Percentiles rank a stretch among this genome's conserved stretches.
Conservation (phyloP, 2,888 invertebrate species). For the Prosapia bicincta region DNA sequence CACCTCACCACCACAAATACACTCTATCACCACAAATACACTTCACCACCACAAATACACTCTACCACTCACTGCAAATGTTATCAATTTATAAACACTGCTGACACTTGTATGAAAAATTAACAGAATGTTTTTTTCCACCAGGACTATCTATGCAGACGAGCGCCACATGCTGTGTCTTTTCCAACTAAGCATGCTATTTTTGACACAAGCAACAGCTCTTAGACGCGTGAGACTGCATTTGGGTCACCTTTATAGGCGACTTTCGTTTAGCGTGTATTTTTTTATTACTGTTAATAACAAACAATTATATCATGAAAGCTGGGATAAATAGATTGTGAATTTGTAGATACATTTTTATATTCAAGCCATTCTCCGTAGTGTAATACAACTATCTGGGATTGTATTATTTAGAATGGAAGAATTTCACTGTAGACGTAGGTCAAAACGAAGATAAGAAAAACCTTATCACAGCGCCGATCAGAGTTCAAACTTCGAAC, state of each 20-base stretch:
- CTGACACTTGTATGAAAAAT: background rate
- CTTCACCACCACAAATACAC: background rate
- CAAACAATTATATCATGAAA: background rate
- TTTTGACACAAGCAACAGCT: constrained; percentile 11
- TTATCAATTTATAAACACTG: background rate
- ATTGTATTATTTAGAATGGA: too few relatives aligned
- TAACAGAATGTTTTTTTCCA: background rate
- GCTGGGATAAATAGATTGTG: too few relatives aligned
- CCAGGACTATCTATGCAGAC: background rate
- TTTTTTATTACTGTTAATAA: background rate
- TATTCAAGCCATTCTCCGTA: too few relatives aligned
- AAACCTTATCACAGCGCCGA: background rate
- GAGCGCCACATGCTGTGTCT: constrained; percentile 18
- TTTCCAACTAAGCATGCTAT: constrained; percentile 22
- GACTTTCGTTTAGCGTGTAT: background rate
- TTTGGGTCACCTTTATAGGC: constrained; percentile 2
- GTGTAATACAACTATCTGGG: too few relatives aligned
- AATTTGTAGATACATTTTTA: too few relatives aligned
- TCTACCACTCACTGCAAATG: background rate
- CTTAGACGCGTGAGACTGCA: background rate
- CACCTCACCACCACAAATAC: background rate
- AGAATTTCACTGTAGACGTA: background rate
- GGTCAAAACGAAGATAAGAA: background rate
- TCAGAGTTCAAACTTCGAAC: constrained; percentile 1
- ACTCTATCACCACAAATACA: too few relatives aligned